Conservation (phyloP, 2,888 invertebrate genomes). For the Agapostemon virescens region DNA sequence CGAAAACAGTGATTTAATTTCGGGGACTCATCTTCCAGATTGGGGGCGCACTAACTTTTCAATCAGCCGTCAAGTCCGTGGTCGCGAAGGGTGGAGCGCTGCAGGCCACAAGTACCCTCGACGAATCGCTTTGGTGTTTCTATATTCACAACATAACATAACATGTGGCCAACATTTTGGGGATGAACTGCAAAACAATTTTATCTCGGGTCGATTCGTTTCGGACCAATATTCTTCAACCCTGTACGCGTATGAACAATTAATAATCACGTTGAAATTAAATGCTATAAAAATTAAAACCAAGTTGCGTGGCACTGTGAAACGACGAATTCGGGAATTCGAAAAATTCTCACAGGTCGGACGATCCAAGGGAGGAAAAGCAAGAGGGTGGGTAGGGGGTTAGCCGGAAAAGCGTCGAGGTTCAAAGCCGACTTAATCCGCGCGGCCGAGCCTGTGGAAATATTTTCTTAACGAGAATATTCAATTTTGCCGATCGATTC, state of each 20-base stretch:
- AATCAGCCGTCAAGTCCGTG: constrained; percentile 72
- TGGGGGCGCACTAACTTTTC: constrained; percentile 76
- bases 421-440: constrained; percentile 62
- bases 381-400: constrained; percentile 5
- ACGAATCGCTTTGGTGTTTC: constrained; percentile 40
- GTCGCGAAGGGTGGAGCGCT: constrained; percentile 52
- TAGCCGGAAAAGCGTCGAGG: constrained; percentile 44
- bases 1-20: constrained; percentile 73
- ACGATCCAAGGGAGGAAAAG: constrained; percentile 9
- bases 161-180: constrained; percentile 6
- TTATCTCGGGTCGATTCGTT: too few relatives aligned
- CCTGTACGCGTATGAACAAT: too few relatives aligned
- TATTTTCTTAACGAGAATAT: constrained; percentile 72
- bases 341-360: constrained; percentile 15
- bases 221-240: too few relatives aligned
- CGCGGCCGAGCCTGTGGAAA: constrained; percentile 57
- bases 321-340: neutral
- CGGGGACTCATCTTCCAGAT: constrained; percentile 75
- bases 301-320: neutral
- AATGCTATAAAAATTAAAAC: neutral
- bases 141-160: neutral
- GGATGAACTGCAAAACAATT: neutral
- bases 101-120: constrained; percentile 47
- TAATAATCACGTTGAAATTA: too few relatives aligned
- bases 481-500: constrained; percentile 70